Evolutionary conservation across 1,140 invertebrate genomes (phyloP).

Genomic region (Orius insidiosus): DNA sequence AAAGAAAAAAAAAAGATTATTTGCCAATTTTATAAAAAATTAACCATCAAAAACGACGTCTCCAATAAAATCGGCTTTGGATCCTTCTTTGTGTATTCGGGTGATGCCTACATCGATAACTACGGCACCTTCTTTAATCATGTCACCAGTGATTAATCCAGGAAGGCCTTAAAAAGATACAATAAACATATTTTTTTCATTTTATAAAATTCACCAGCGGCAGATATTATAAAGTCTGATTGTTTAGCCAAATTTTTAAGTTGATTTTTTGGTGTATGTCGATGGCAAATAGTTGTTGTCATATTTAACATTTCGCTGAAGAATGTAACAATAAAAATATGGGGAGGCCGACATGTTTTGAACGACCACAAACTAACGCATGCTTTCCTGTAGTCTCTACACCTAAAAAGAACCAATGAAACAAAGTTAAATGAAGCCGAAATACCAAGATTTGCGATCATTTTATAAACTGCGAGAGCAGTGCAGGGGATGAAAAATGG

Average conservation of each 20-base stretch:
- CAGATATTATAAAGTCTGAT: conserved; percentile 70
- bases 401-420: conserved; percentile 30
- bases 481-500: conserved; percentile 71
- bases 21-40: too few species aligned
- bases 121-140: conserved; percentile 75
- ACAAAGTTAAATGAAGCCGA: background rate
- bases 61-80: conserved; percentile 58
- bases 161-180: conserved; percentile 45
- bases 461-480: conserved; percentile 59
- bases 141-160: conserved; percentile 59
- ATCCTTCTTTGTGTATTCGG: conserved; percentile 39
- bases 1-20: conserved; percentile 36
- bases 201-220: conserved; percentile 36
- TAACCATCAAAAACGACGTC: conserved; percentile 71
- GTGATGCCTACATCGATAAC: conserved; percentile 80
- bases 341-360: conserved; percentile 78
- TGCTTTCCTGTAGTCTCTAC: conserved; percentile 68
- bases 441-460: conserved; percentile 40
- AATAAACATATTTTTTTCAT: too few species aligned
- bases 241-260: conserved; percentile 44
- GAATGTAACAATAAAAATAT: conserved; percentile 64
- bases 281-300: conserved; percentile 74
- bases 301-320: conserved; percentile 11
- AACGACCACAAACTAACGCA: conserved; percentile 72
- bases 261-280: conserved; percentile 62